These are phyloP conservation scores for Pseudococcus viburni DNA, from an alignment of 2,888 invertebrate species.

Conservation along the genomic window DNA sequence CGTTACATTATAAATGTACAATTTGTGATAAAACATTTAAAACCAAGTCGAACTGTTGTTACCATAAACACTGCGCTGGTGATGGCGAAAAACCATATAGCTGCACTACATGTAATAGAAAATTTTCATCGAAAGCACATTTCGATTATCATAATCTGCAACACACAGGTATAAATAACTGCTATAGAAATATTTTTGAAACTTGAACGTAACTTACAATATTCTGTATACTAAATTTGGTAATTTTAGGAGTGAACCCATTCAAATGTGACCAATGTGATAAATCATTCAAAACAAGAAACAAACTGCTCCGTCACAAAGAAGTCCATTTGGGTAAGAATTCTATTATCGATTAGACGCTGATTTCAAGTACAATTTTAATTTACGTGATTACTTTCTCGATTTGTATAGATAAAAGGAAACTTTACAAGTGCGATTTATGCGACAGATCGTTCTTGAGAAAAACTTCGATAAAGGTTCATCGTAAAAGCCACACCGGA, in stretches of 20 bases:
- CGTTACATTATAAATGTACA: conserved; percentile 58
- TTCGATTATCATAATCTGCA: conserved; percentile 39
- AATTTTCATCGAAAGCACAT: conserved; percentile 54
- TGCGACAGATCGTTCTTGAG: conserved; percentile 59
- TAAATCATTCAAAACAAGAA: conserved; percentile 58
- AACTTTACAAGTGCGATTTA: conserved; percentile 51
- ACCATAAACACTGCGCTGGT: conserved; percentile 59
- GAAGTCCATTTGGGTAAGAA: conserved; percentile 59
- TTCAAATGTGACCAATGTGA: conserved; percentile 45
- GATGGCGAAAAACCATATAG: conserved; percentile 53
- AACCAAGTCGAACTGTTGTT: conserved; percentile 62
- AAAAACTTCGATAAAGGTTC: conserved; percentile 55
- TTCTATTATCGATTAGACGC: not conserved
- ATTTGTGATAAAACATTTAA: conserved; percentile 57
- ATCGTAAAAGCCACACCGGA: conserved; percentile 49
- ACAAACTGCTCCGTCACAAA: conserved; percentile 58
- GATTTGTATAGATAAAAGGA: conserved; percentile 15
- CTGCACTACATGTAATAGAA: conserved; percentile 47
- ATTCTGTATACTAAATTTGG: no score
- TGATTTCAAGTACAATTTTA: not conserved
- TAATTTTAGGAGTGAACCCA: conserved; percentile 49
- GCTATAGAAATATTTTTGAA: not conserved
- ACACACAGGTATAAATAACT: conserved; percentile 45
- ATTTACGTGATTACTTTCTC: not conserved
- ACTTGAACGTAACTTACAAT: no score